Percentiles rank a stretch among this genome's conserved stretches.
Evolutionary conservation across 2,113 vertebrate species (phyloP).

Genomic region (Atrichornis clamosus): DNA sequence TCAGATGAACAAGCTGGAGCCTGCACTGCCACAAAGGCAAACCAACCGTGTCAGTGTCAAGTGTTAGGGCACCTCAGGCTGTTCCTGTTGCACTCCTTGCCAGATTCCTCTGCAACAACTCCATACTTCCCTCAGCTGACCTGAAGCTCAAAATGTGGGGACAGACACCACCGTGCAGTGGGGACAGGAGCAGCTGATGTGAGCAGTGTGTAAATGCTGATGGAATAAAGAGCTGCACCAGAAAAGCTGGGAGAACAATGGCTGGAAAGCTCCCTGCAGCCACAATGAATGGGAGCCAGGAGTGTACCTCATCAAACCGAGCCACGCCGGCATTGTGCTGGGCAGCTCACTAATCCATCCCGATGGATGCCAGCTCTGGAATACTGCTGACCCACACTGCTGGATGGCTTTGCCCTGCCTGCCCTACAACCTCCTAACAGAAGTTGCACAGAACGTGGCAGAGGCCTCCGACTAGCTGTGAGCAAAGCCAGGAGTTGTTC

Average conservation of each 20-base stretch:
- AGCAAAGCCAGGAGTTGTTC: neutral
- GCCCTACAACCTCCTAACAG: neutral
- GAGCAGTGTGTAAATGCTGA: neutral
- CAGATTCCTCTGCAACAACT: neutral
- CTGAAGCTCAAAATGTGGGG: neutral
- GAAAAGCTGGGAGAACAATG: constrained; percentile 6
- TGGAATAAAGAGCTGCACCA: neutral
- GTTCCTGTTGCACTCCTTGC: neutral
- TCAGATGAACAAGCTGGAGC: neutral
- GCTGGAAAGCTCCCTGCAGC: constrained; percentile 24
- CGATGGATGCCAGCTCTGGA: neutral
- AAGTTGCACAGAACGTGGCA: neutral
- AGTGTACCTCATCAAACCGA: neutral
- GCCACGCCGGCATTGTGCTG: neutral
- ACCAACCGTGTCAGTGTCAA: neutral
- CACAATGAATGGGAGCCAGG: neutral
- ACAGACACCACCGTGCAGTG: fast-evolving
- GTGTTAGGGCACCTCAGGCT: neutral
- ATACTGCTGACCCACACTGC: neutral
- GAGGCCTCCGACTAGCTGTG: fast-evolving
- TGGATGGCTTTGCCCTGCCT: neutral
- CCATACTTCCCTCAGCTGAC: neutral
- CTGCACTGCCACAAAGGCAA: neutral
- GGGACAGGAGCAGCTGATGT: neutral
- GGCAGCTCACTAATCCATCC: neutral